A percentile compares a stretch with the other conserved stretches of the same genome.
phyloP scores from a whole-genome alignment of 2,797 vertebrate genomes.

The Paguma larvata region DNA sequence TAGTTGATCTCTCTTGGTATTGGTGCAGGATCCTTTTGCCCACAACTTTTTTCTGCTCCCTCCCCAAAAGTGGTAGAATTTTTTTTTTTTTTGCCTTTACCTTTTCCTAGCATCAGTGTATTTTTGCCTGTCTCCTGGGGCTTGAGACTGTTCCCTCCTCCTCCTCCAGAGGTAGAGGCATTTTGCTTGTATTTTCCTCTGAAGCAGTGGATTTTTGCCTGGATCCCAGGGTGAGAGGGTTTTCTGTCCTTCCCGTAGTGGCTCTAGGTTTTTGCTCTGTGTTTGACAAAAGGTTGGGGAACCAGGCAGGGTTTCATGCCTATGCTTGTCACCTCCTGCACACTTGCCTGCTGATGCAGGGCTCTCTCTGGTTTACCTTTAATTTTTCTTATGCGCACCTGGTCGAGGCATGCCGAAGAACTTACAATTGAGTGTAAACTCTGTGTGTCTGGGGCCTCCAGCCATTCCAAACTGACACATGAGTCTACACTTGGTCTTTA shows the following conservation, averaged over 20 bases:
- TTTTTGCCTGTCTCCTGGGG: neutral
- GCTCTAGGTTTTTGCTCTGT: neutral
- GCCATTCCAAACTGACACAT: neutral
- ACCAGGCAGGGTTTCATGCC: neutral
- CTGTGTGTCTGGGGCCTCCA: neutral
- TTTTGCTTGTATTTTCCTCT: neutral
- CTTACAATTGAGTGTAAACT: slow-evolving; percentile 14
- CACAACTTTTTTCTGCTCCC: neutral
- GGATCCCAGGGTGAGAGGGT: neutral
- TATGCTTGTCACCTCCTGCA: neutral
- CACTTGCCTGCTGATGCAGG: neutral
- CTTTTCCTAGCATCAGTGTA: neutral
- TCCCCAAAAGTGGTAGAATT: neutral
- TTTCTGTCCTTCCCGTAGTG: slow-evolving; percentile 1
- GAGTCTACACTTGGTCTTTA: neutral
- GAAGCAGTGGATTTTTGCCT: slow-evolving; percentile 43
- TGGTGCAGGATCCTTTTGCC: neutral
- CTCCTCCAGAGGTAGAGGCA: neutral
- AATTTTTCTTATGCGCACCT: neutral
- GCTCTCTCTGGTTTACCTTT: neutral
- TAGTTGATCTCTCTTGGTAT: neutral
- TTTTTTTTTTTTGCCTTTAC: neutral
- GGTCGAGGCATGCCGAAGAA: neutral
- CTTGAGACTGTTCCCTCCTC: neutral
- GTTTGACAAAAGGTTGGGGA: neutral